A percentile compares a stretch with the other conserved stretches of the same genome.
Conservation (phyloP, 2,888 invertebrate genomes). For the Listrodromus nycthemerus region DNA sequence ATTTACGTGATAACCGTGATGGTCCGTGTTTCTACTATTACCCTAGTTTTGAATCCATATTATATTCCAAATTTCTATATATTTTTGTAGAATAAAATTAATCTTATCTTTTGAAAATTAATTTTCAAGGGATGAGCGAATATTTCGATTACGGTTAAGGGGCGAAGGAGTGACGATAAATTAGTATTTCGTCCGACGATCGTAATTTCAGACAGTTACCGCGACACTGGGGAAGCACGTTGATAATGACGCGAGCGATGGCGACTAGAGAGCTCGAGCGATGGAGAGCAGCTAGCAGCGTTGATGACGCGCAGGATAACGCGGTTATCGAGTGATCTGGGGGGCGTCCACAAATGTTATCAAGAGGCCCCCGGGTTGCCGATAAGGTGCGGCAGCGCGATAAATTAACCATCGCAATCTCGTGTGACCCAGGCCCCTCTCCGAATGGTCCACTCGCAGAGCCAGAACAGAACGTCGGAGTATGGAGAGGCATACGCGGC, state of each 20-base stretch:
- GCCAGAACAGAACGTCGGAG: conserved; percentile 48
- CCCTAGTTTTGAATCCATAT: too few species aligned
- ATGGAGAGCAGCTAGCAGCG: conserved; percentile 50
- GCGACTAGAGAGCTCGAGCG: conserved; percentile 46
- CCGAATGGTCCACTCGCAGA: conserved; percentile 70
- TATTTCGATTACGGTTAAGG: not conserved
- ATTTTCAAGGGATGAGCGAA: not conserved
- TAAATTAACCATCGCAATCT: conserved; percentile 78
- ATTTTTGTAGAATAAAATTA: too few species aligned
- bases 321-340: conserved; percentile 83
- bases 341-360: conserved; percentile 83
- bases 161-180: not conserved
- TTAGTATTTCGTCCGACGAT: conserved; percentile 1
- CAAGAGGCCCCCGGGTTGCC: conserved; percentile 70
- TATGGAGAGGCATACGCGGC: conserved; percentile 47
- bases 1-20: too few species aligned
- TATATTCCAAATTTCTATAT: too few species aligned
- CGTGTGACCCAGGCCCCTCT: conserved; percentile 82
- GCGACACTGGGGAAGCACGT: not conserved
- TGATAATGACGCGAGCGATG: conserved; percentile 27
- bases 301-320: conserved; percentile 59
- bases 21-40: too few species aligned
- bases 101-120: not conserved
- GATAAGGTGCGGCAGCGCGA: conserved; percentile 78
- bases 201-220: not conserved